Evolutionary conservation across 2,113 vertebrate species (phyloP).

Genomic region (Corythoichthys haematopterus): DNA sequence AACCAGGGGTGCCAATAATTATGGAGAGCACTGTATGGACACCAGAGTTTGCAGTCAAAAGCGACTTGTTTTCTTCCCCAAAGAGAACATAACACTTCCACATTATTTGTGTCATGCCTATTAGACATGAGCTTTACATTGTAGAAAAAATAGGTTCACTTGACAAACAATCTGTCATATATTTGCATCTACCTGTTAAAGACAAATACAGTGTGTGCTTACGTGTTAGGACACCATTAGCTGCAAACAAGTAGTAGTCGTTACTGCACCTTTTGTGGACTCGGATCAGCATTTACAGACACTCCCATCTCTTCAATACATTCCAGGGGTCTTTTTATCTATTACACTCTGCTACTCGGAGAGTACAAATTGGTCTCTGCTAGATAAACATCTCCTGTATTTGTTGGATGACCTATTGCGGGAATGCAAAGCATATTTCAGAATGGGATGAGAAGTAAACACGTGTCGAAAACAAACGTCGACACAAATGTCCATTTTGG

Average conservation of each 20-base stretch:
- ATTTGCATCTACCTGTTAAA: neutral
- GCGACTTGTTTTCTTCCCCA: constrained; percentile 7
- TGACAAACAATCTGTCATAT: neutral
- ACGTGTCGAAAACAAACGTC: neutral
- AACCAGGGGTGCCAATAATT: too few relatives aligned
- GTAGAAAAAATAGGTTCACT: constrained; percentile 8
- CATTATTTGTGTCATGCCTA: constrained; percentile 7
- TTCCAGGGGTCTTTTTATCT: constrained; percentile 8
- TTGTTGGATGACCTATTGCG: neutral
- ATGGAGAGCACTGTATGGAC: neutral
- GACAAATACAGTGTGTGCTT: constrained; percentile 6
- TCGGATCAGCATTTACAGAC: constrained; percentile 4
- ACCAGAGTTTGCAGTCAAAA: constrained; percentile 20
- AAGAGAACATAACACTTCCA: constrained; percentile 10
- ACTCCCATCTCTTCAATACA: constrained; percentile 7
- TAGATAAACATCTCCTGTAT: neutral
- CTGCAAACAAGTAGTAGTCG: constrained; percentile 32
- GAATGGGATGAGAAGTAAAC: neutral
- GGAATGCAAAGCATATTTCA: neutral
- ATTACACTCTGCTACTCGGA: constrained; percentile 22
- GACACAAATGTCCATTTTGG: neutral
- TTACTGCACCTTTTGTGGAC: constrained; percentile 14
- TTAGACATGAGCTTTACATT: constrained; percentile 9
- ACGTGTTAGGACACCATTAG: constrained; percentile 21
- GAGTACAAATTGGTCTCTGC: neutral